phyloP scores from a whole-genome alignment of 2,797 vertebrate genomes.

The Micrastur ruficollis region DNA sequence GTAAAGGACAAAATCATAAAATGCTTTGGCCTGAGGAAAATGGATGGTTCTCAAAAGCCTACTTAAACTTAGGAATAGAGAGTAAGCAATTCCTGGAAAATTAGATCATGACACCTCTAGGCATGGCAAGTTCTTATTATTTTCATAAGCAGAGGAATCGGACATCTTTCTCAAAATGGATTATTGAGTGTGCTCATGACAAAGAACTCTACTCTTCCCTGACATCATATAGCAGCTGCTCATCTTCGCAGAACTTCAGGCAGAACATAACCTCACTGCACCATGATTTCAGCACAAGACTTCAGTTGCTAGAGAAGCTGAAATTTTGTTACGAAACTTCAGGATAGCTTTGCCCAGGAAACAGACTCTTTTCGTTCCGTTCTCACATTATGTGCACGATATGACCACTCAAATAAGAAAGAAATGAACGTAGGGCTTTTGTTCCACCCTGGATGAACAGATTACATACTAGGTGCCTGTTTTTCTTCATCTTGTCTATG shows the following conservation, averaged over 20 bases:
- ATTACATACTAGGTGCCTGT: rapidly evolving
- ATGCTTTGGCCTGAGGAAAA: background rate
- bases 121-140: background rate
- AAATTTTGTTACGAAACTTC: background rate
- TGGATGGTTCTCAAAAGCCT: background rate
- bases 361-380: background rate
- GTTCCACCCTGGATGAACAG: background rate
- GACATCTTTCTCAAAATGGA: background rate
- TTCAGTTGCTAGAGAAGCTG: background rate
- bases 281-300: background rate
- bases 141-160: background rate
- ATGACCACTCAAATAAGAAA: background rate
- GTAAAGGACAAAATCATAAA: background rate
- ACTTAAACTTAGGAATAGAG: background rate
- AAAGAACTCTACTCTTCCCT: background rate
- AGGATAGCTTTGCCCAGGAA: background rate
- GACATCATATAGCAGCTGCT: background rate
- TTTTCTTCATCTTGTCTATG: background rate
- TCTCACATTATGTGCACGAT: background rate
- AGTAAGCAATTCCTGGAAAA: background rate
- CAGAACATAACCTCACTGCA: background rate
- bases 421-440: background rate
- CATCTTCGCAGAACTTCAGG: background rate
- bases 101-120: background rate
- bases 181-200: background rate